Conservation (phyloP, 2,888 invertebrate species). For the Patella pellucida region DNA sequence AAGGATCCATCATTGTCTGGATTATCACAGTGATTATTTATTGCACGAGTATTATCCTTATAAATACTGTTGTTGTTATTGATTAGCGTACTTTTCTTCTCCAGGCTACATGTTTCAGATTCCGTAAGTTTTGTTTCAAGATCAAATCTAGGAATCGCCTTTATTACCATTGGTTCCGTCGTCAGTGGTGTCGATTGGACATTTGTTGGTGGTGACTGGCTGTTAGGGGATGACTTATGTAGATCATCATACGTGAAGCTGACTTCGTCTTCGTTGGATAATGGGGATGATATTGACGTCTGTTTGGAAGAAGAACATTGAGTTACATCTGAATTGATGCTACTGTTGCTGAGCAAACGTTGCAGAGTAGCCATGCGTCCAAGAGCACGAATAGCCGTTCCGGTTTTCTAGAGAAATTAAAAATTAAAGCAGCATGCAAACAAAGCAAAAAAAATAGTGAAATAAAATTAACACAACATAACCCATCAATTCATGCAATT, state of each 20-base stretch:
- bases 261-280: neutral
- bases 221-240: no score
- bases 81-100: no score
- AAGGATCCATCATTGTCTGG: no score
- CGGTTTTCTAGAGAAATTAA: constrained; percentile 79
- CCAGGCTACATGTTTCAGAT: no score
- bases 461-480: neutral
- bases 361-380: constrained; percentile 78
- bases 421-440: constrained; percentile 6
- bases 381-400: constrained; percentile 87
- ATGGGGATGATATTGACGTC: constrained; percentile 16
- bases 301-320: constrained; percentile 13
- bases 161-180: no score
- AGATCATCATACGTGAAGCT: neutral
- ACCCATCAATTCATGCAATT: neutral
- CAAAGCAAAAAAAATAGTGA: neutral
- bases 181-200: no score
- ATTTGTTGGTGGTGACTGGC: no score
- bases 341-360: constrained; percentile 31
- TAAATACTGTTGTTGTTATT: no score
- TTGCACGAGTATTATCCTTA: no score
- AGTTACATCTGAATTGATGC: constrained; percentile 14
- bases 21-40: no score
- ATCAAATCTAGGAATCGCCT: no score
- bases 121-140: no score